phyloP scores from a whole-genome alignment of 2,797 vertebrate genomes.

The Cirrhinus molitorella region DNA sequence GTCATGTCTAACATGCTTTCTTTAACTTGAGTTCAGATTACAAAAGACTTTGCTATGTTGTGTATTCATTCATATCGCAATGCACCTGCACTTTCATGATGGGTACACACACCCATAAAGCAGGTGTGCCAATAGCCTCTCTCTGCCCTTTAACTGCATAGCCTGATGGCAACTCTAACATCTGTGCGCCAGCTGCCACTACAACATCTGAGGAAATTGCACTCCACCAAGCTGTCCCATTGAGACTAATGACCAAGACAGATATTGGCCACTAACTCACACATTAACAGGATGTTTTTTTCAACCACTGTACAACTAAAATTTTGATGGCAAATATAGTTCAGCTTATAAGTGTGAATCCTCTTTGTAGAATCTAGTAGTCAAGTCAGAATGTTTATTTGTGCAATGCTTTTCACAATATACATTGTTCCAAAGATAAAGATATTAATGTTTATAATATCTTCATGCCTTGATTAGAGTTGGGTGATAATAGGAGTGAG shows the following conservation, averaged over 20 bases:
- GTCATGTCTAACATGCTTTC: no score
- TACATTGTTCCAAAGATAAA: not conserved
- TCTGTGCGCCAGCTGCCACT: slow-evolving; percentile 50
- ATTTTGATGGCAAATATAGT: not conserved
- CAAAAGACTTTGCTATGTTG: not conserved
- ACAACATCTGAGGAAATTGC: slow-evolving; percentile 44
- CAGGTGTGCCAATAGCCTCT: slow-evolving; percentile 37
- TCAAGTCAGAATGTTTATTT: not conserved
- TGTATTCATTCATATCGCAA: not conserved
- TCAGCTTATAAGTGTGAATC: not conserved
- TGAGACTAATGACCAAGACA: slow-evolving; percentile 33
- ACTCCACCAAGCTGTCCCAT: slow-evolving; percentile 26
- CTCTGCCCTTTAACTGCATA: slow-evolving; percentile 26
- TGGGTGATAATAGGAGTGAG: not conserved
- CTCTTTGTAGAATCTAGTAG: not conserved
- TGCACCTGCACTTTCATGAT: not conserved
- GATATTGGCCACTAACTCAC: slow-evolving; percentile 3
- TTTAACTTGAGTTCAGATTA: no score
- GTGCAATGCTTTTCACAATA: not conserved
- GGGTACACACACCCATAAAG: not conserved
- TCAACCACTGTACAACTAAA: not conserved
- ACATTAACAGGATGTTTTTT: not conserved
- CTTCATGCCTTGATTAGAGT: not conserved
- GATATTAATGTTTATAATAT: not conserved
- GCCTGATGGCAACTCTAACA: slow-evolving; percentile 41